phyloP scores from a whole-genome alignment of 2,888 invertebrate genomes.

The Stegophylla sp. region DNA sequence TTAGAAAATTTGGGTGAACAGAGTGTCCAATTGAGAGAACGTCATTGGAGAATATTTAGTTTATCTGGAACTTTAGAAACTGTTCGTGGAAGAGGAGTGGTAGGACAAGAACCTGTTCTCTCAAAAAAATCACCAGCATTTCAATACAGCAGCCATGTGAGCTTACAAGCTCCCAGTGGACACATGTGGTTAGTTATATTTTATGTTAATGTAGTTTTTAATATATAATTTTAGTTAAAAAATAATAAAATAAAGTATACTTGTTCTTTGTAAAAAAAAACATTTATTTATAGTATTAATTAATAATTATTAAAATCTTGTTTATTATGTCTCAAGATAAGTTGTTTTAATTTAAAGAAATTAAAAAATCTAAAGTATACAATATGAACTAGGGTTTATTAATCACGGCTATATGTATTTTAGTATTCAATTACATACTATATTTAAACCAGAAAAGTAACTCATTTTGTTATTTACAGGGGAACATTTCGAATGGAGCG shows the following conservation, averaged over 20 bases:
- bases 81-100: conserved; percentile 91
- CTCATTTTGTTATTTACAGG: conserved; percentile 67
- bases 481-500: conserved; percentile 97
- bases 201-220: too few relatives aligned
- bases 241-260: too few relatives aligned
- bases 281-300: not conserved
- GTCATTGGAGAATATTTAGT: conserved; percentile 98
- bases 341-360: too few relatives aligned
- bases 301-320: not conserved
- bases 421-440: not conserved
- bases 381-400: too few relatives aligned
- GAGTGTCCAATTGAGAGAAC: conserved; percentile 89
- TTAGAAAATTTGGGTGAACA: conserved; percentile 90
- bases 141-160: conserved; percentile 97
- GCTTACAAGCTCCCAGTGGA: conserved; percentile 94
- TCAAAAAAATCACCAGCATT: conserved; percentile 89
- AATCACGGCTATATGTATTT: not conserved
- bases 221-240: too few relatives aligned
- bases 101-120: conserved; percentile 96
- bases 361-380: too few relatives aligned
- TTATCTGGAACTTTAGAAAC: conserved; percentile 92
- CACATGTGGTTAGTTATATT: conserved; percentile 85
- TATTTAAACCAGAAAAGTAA: not conserved
- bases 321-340: too few relatives aligned
- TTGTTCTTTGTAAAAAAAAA: too few relatives aligned